A percentile compares a stretch with the other conserved stretches of the same genome.
Evolutionary conservation across 2,113 vertebrate genomes (phyloP).

Genomic region (Malurus cyaneus): DNA sequence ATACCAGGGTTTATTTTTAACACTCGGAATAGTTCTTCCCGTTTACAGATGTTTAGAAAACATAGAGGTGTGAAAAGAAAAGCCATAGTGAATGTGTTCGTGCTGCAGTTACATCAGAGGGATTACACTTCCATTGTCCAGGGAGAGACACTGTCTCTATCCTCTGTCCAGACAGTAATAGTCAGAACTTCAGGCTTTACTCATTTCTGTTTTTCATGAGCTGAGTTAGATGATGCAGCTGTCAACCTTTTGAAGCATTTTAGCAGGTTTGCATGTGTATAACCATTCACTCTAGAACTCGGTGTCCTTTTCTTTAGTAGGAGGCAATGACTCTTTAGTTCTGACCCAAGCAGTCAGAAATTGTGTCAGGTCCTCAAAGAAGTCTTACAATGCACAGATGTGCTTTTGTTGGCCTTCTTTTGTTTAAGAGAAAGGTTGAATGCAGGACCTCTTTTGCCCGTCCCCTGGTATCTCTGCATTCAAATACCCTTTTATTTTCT

Average conservation of each 20-base stretch:
- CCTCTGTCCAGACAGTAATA: background rate
- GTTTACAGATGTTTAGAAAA: background rate
- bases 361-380: background rate
- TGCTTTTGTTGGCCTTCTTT: background rate
- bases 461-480: background rate
- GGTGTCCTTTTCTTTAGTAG: background rate
- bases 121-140: rapidly evolving
- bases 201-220: background rate
- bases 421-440: background rate
- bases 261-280: background rate
- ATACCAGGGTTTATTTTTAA: background rate
- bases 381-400: background rate
- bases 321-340: background rate
- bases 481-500: background rate
- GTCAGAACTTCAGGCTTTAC: background rate
- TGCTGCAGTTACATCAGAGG: background rate
- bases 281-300: background rate
- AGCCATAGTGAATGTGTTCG: background rate
- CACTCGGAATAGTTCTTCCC: background rate
- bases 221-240: background rate
- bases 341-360: background rate
- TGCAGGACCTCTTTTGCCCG: background rate
- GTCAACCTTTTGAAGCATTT: background rate
- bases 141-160: too few species aligned
- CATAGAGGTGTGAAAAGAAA: background rate